A percentile compares a stretch with the other conserved stretches of the same genome.
These are phyloP conservation scores for Ganaspis sp. DNA, from an alignment of 1,140 invertebrate species.

Conservation along the genomic window DNA sequence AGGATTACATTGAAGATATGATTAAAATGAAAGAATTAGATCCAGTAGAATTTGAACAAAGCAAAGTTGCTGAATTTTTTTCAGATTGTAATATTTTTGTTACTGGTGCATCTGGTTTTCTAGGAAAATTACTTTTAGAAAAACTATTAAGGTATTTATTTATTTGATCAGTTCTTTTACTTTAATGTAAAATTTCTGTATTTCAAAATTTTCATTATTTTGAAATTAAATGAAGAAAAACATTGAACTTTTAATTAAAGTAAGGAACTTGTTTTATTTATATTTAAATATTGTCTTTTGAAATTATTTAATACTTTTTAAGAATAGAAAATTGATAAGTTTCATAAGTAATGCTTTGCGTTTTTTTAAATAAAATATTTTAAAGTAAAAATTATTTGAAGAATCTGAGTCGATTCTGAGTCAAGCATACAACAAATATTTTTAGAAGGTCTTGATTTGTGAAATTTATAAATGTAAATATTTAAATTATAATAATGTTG, in stretches of 20 bases:
- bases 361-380: no score
- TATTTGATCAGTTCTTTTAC: not conserved
- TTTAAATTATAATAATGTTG: no score
- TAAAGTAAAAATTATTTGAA: no score
- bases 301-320: no score
- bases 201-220: not conserved
- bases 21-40: slow-evolving; percentile 39
- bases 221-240: not conserved
- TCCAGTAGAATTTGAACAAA: slow-evolving; percentile 33
- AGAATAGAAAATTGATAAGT: no score
- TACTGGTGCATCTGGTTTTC: slow-evolving; percentile 81
- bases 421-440: no score
- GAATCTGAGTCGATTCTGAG: no score
- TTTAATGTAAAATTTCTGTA: not conserved
- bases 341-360: no score
- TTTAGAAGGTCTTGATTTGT: no score
- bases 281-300: no score
- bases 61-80: slow-evolving; percentile 65
- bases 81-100: slow-evolving; percentile 67
- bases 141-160: slow-evolving; percentile 77
- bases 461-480: no score
- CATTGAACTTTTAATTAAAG: not conserved
- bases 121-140: slow-evolving; percentile 83
- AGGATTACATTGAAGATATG: slow-evolving; percentile 48
- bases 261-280: not conserved